These are phyloP conservation scores for Suricata suricatta DNA, from an alignment of 2,113 vertebrate species.

Conservation along the genomic window DNA sequence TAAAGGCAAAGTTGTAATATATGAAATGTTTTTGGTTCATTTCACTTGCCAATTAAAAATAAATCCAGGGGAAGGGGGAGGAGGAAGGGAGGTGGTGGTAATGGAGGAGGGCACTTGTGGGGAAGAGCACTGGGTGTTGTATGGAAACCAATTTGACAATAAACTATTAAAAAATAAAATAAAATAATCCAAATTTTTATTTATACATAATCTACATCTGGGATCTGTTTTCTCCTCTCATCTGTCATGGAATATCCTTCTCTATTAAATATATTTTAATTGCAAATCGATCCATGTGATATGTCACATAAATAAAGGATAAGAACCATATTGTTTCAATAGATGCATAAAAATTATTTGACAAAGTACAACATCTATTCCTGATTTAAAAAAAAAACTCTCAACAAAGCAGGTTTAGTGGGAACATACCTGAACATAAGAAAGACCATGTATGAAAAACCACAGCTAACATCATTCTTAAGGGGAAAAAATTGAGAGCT, in stretches of 20 bases:
- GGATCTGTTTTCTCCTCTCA: neutral
- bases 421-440: neutral
- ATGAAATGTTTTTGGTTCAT: constrained; percentile 4
- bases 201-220: neutral
- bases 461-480: neutral
- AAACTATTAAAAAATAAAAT: too few species aligned
- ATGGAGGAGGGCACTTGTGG: too few species aligned
- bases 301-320: neutral
- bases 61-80: neutral
- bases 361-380: neutral
- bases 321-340: neutral
- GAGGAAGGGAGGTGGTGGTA: too few species aligned
- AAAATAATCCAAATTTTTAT: neutral
- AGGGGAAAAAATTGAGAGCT: neutral
- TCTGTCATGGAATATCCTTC: neutral
- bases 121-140: too few species aligned
- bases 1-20: neutral
- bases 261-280: neutral
- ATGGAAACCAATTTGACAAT: too few species aligned
- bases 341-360: neutral
- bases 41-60: neutral
- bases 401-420: neutral
- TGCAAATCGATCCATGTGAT: neutral
- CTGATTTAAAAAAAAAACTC: neutral
- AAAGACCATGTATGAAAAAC: neutral